A percentile compares a stretch with the other conserved stretches of the same genome.
phyloP scores from a whole-genome alignment of 2,888 invertebrate species.

The Zaprionus lineosus region DNA sequence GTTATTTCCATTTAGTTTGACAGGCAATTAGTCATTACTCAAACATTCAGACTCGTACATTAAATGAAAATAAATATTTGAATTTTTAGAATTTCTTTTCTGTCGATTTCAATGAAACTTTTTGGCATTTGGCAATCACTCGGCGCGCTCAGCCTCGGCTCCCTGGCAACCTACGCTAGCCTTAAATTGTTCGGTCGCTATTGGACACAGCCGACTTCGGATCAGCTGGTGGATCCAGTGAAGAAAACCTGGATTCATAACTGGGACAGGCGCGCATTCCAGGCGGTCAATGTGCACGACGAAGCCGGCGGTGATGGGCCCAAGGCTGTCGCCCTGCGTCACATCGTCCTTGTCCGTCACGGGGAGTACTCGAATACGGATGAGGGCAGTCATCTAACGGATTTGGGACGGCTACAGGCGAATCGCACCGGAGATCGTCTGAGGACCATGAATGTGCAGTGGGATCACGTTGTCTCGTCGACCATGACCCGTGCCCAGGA shows the following conservation, averaged over 20 bases:
- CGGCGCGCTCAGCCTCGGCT: conserved; percentile 52
- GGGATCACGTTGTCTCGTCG: conserved; percentile 91
- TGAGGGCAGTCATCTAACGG: conserved; percentile 91
- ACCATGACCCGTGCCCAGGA: conserved; percentile 97
- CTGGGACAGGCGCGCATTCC: conserved; percentile 94
- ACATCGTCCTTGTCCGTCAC: conserved; percentile 95
- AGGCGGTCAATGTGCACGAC: conserved; percentile 83
- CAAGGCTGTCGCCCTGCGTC: conserved; percentile 85
- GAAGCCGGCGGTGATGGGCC: conserved; percentile 84
- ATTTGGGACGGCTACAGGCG: conserved; percentile 92
- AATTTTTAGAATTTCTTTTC: neutral
- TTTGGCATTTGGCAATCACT: conserved; percentile 37
- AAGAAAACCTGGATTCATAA: conserved; percentile 90
- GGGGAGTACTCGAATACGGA: conserved; percentile 93
- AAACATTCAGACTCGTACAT: no score
- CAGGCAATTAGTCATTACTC: no score
- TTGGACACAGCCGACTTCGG: neutral
- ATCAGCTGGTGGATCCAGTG: neutral
- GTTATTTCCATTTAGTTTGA: no score
- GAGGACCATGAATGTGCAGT: conserved; percentile 89
- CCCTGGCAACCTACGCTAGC: conserved; percentile 44
- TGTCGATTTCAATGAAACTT: conserved; percentile 34
- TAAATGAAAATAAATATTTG: no score
- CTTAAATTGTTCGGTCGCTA: conserved; percentile 37
- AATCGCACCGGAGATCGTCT: conserved; percentile 92